Evolutionary conservation across 2,113 vertebrate species (phyloP).

Genomic region (Zapornia atra): DNA sequence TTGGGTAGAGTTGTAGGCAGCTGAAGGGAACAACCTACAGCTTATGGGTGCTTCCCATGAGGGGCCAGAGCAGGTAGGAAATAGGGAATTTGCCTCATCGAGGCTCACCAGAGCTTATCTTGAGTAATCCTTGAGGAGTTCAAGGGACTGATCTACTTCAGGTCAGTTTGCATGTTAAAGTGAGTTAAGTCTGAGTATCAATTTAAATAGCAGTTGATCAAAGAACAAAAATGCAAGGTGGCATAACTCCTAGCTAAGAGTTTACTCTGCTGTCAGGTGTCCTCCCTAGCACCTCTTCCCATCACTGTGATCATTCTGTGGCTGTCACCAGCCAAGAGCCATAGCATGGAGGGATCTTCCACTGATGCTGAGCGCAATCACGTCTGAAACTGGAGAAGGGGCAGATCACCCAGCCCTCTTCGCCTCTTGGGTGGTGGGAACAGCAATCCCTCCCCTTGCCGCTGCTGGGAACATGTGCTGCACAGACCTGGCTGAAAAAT

Average conservation of each 20-base stretch:
- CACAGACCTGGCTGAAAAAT: constrained; percentile 14
- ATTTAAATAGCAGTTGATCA: neutral
- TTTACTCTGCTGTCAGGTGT: neutral
- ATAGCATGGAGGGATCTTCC: neutral
- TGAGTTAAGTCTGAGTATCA: constrained; percentile 16
- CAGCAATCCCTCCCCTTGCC: neutral
- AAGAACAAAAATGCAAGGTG: neutral
- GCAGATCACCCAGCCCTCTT: neutral
- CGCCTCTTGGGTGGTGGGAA: neutral
- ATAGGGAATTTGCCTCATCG: neutral
- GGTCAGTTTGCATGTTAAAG: neutral
- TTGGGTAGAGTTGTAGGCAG: neutral
- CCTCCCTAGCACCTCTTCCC: neutral
- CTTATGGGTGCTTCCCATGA: rapidly evolving
- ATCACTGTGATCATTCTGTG: neutral
- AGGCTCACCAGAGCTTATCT: constrained; percentile 31
- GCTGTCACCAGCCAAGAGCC: neutral
- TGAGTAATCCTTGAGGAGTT: neutral
- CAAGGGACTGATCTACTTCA: neutral
- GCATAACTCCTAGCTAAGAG: neutral
- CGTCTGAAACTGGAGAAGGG: neutral
- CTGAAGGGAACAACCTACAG: neutral
- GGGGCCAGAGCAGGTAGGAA: neutral
- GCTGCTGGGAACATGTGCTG: constrained; percentile 1
- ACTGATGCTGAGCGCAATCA: neutral